phyloP scores from a whole-genome alignment of 2,113 vertebrate species.

The Hippocampus abdominalis region DNA sequence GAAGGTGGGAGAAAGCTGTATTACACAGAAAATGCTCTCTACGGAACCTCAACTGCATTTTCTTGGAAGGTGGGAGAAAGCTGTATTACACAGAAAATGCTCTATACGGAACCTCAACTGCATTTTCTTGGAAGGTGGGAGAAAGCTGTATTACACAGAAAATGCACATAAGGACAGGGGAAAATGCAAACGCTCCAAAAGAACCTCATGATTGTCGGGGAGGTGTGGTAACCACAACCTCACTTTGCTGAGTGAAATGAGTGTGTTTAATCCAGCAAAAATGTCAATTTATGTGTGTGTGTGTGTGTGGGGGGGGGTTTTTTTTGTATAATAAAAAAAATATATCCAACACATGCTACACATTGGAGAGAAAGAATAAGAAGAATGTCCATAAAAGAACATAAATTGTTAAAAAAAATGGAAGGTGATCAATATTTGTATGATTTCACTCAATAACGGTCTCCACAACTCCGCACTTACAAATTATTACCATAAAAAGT shows the following conservation, averaged over 20 bases:
- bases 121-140: too few species aligned
- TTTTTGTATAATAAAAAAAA: background rate
- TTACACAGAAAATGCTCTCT: too few species aligned
- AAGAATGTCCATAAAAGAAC: background rate
- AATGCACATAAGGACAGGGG: too few species aligned
- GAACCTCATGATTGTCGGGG: too few species aligned
- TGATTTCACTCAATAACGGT: constrained; percentile 12
- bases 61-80: too few species aligned
- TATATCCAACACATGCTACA: background rate
- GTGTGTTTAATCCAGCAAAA: background rate
- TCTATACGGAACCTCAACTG: too few species aligned
- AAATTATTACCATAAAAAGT: constrained; percentile 32
- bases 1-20: too few species aligned
- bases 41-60: too few species aligned
- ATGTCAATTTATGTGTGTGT: background rate
- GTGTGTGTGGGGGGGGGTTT: background rate
- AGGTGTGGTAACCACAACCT: too few species aligned
- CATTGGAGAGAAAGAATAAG: background rate
- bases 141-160: too few species aligned
- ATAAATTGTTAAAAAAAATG: background rate
- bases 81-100: too few species aligned
- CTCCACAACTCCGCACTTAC: background rate
- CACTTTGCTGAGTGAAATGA: background rate
- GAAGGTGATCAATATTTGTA: background rate
- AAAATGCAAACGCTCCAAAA: too few species aligned